These are phyloP conservation scores for Frieseomelitta varia DNA, from an alignment of 1,140 invertebrate species.

Conservation along the genomic window DNA sequence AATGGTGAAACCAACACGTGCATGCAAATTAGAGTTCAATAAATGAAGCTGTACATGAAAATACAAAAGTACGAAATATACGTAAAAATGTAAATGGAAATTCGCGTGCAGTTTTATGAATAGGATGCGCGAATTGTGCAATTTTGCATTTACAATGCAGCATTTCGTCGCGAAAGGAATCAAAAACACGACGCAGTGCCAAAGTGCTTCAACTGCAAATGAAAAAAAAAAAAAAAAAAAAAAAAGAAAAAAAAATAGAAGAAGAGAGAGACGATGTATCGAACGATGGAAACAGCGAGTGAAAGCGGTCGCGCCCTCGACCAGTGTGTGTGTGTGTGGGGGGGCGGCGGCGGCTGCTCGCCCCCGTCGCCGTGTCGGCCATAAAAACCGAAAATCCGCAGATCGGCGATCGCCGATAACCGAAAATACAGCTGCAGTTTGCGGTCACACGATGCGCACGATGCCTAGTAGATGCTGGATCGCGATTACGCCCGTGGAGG, in stretches of 20 bases:
- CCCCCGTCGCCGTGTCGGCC: slow-evolving; percentile 24
- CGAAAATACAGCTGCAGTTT: slow-evolving; percentile 81
- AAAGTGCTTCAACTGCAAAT: background rate
- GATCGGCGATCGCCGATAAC: slow-evolving; percentile 79
- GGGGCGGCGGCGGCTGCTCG: slow-evolving; percentile 26
- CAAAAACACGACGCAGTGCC: background rate
- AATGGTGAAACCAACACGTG: background rate
- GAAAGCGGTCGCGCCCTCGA: slow-evolving; percentile 27
- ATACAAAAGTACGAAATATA: background rate
- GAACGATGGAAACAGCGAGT: slow-evolving; percentile 40
- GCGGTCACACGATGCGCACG: slow-evolving; percentile 74
- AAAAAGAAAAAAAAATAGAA: accelerated
- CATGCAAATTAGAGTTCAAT: no score
- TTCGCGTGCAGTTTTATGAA: no score
- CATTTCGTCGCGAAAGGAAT: background rate
- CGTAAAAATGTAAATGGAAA: background rate
- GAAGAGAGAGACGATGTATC: background rate
- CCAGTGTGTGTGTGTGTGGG: no score
- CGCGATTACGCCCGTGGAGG: slow-evolving; percentile 51
- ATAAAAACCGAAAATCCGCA: slow-evolving; percentile 78
- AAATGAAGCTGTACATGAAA: no score
- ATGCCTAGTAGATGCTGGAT: slow-evolving; percentile 62
- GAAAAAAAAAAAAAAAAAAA: accelerated
- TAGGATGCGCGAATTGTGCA: background rate
- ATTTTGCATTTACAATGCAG: background rate